A percentile compares a stretch with the other conserved stretches of the same genome.
Evolutionary conservation across 2,888 invertebrate species (phyloP).

Genomic region (Meloe dianella): DNA sequence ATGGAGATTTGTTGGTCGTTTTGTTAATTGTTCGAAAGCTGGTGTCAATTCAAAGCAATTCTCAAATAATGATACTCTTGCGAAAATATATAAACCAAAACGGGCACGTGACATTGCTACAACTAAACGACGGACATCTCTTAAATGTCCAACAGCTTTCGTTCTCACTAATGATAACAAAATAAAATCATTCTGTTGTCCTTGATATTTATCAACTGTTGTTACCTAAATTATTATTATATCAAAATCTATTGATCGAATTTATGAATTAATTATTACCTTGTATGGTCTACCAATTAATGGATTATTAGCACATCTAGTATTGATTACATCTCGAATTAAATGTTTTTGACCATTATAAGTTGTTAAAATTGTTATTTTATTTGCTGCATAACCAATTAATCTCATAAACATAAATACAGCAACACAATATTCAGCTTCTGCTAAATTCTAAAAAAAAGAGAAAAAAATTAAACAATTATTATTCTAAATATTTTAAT

Average conservation of each 20-base stretch:
- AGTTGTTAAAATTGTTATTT: slow-evolving; percentile 96
- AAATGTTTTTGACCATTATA: slow-evolving; percentile 99
- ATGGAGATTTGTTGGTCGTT: slow-evolving; percentile 80
- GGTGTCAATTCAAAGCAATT: slow-evolving; percentile 97
- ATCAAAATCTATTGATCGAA: too few relatives aligned
- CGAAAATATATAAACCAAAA: slow-evolving; percentile 95
- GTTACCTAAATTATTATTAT: slow-evolving; percentile 69
- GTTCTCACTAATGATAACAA: slow-evolving; percentile 95
- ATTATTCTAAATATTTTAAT: too few relatives aligned
- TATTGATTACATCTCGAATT: slow-evolving; percentile 93
- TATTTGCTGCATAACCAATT: slow-evolving; percentile 94
- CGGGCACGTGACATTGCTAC: slow-evolving; percentile 98
- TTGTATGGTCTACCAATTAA: slow-evolving; percentile 92
- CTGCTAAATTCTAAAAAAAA: slow-evolving; percentile 74
- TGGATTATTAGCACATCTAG: slow-evolving; percentile 92
- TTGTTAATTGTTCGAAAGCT: slow-evolving; percentile 88
- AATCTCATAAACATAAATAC: slow-evolving; percentile 98
- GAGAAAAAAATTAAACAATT: slow-evolving; percentile 26
- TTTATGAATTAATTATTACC: slow-evolving; percentile 62
- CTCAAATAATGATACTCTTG: slow-evolving; percentile 87
- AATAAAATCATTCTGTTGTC: slow-evolving; percentile 99
- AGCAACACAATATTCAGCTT: slow-evolving; percentile 95
- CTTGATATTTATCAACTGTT: slow-evolving; percentile 99
- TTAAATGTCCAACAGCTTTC: slow-evolving; percentile 94
- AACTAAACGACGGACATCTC: slow-evolving; percentile 94